Percentiles rank a stretch among this genome's conserved stretches.
These are phyloP conservation scores for Osmoderma eremita DNA, from an alignment of 2,888 invertebrate genomes.

Conservation along the genomic window DNA sequence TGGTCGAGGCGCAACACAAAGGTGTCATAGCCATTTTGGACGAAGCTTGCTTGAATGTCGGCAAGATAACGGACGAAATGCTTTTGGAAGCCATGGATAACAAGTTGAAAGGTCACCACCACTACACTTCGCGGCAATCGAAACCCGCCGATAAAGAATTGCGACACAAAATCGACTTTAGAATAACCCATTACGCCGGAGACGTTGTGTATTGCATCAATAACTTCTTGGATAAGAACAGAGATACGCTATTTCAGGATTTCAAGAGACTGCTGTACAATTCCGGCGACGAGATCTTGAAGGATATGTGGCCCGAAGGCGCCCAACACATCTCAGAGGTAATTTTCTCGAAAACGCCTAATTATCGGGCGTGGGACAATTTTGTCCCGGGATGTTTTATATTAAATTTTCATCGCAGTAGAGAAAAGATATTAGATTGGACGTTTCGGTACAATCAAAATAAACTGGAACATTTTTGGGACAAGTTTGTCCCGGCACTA, in stretches of 20 bases:
- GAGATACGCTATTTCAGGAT: slow-evolving; percentile 96
- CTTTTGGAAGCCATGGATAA: slow-evolving; percentile 93
- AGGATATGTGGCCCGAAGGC: slow-evolving; percentile 97
- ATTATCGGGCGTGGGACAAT: background rate
- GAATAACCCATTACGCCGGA: slow-evolving; percentile 94
- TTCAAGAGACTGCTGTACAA: slow-evolving; percentile 91
- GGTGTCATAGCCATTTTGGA: slow-evolving; percentile 91
- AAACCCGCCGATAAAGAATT: slow-evolving; percentile 84
- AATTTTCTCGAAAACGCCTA: slow-evolving; percentile 54
- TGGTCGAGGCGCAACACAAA: slow-evolving; percentile 93
- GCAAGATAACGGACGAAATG: slow-evolving; percentile 86
- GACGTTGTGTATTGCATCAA: slow-evolving; percentile 91
- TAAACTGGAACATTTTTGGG: no score
- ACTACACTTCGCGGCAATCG: slow-evolving; percentile 89
- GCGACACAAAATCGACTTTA: slow-evolving; percentile 81
- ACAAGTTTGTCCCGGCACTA: no score
- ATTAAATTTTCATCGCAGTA: background rate
- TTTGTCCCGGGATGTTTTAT: slow-evolving; percentile 1
- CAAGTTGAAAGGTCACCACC: slow-evolving; percentile 84
- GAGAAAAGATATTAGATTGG: background rate
- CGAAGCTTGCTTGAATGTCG: slow-evolving; percentile 96
- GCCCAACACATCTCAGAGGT: slow-evolving; percentile 86
- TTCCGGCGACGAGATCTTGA: slow-evolving; percentile 80
- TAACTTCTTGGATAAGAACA: slow-evolving; percentile 97
- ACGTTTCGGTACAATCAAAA: background rate